Percentiles rank a stretch among this genome's conserved stretches.
phyloP scores from a whole-genome alignment of 2,797 vertebrate genomes.

The Hozukius guyotensis region DNA sequence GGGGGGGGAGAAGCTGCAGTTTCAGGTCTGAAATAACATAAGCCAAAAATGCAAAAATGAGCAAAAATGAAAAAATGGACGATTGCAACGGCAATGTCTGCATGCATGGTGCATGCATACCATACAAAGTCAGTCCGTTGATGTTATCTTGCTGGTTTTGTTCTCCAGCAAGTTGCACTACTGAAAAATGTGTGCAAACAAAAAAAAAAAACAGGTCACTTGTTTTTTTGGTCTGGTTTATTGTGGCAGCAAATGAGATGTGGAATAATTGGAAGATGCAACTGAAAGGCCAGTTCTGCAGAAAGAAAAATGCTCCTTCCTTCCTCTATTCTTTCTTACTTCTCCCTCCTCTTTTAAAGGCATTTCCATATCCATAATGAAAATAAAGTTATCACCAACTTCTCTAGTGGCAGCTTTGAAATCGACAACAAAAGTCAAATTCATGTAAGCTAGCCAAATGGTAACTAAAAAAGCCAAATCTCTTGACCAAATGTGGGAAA shows the following conservation, averaged over 20 bases:
- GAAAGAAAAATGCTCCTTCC: conserved; percentile 32
- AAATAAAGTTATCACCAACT: neutral
- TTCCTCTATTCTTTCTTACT: neutral
- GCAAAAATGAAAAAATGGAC: conserved; percentile 12
- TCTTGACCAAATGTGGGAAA: neutral
- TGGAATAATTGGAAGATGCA: conserved; percentile 51
- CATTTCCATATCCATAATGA: neutral
- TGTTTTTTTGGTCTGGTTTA: conserved; percentile 52
- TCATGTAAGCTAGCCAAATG: neutral
- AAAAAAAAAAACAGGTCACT: conserved; percentile 45
- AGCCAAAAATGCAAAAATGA: neutral
- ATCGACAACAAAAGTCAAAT: neutral
- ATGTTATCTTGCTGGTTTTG: conserved; percentile 70
- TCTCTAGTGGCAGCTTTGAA: neutral
- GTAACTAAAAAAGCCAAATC: neutral
- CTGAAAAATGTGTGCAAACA: conserved; percentile 29
- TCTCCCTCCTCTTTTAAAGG: neutral
- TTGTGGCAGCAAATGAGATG: conserved; percentile 64
- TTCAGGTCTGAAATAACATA: conserved; percentile 47
- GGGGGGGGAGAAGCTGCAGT: conserved; percentile 4
- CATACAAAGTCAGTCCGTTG: conserved; percentile 54
- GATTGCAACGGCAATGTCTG: conserved; percentile 17
- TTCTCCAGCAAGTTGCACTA: conserved; percentile 66
- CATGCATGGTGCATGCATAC: conserved; percentile 40
- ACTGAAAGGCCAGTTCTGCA: conserved; percentile 35